A percentile compares a stretch with the other conserved stretches of the same genome.
Conservation (phyloP, 2,113 vertebrate species). For the Vulpes lagopus region DNA sequence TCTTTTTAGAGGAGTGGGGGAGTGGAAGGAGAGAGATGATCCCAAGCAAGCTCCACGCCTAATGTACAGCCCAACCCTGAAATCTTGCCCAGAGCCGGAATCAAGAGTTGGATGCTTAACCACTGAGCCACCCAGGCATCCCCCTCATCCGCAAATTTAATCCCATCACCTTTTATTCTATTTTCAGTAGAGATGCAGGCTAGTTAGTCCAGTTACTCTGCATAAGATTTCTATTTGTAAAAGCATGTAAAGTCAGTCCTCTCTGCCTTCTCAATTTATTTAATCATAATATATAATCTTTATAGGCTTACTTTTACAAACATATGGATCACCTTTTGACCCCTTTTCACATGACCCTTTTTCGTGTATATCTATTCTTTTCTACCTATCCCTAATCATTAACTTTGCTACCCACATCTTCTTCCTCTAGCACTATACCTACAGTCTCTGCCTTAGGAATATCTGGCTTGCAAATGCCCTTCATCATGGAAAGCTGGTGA, state of each 20-base stretch:
- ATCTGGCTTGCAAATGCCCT: background rate
- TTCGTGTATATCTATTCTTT: background rate
- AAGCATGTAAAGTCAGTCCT: background rate
- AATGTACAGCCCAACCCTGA: background rate
- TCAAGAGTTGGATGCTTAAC: background rate
- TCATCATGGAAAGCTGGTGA: background rate
- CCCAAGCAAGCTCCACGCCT: background rate
- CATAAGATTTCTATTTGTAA: background rate
- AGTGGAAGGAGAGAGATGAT: background rate
- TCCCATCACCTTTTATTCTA: background rate
- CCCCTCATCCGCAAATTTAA: background rate
- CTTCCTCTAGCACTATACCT: background rate
- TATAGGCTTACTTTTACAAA: background rate
- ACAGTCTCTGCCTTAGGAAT: background rate
- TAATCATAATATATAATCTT: background rate
- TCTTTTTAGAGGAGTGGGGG: background rate
- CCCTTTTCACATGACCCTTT: background rate
- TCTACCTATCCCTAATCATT: background rate
- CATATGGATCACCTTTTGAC: background rate
- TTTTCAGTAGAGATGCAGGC: background rate
- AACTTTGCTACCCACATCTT: background rate
- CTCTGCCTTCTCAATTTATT: background rate
- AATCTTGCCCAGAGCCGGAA: background rate
- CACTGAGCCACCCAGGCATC: background rate
- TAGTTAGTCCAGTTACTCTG: background rate